These are phyloP conservation scores for Emmelina monodactyla DNA, from an alignment of 2,888 invertebrate species.

Conservation along the genomic window DNA sequence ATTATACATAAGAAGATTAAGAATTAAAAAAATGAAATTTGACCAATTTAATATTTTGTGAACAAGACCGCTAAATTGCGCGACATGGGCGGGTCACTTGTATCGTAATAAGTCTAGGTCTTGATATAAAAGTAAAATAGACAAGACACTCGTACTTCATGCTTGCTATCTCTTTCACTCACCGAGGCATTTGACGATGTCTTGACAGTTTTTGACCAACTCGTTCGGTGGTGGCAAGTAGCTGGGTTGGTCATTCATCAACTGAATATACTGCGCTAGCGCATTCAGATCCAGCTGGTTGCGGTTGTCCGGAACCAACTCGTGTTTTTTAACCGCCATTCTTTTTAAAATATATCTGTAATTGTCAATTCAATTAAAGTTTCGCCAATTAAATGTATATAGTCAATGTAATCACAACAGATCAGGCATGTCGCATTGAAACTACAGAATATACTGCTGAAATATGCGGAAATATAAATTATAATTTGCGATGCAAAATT, in stretches of 20 bases:
- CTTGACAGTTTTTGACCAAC: slow-evolving; percentile 50
- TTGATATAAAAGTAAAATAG: too few relatives aligned
- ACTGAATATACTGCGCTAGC: slow-evolving; percentile 53
- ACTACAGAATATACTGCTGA: background rate
- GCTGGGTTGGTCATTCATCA: slow-evolving; percentile 50
- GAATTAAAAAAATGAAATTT: too few relatives aligned
- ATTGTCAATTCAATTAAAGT: background rate
- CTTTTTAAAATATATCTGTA: slow-evolving; percentile 10
- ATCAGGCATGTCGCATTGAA: background rate
- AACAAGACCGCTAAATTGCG: too few relatives aligned
- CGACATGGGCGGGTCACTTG: too few relatives aligned
- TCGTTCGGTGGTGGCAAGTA: slow-evolving; percentile 45
- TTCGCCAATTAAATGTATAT: background rate
- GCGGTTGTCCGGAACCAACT: slow-evolving; percentile 52
- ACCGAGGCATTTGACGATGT: slow-evolving; percentile 60
- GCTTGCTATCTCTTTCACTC: too few relatives aligned
- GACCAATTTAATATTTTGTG: too few relatives aligned
- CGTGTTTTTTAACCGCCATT: slow-evolving; percentile 70
- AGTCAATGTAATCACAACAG: background rate
- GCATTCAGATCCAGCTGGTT: slow-evolving; percentile 38
- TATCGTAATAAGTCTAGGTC: too few relatives aligned
- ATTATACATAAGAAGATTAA: too few relatives aligned
- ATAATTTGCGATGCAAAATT: too few relatives aligned
- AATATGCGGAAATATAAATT: too few relatives aligned
- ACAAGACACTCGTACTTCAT: too few relatives aligned